Evolutionary conservation across 2,113 vertebrate genomes (phyloP), one percentile per base, ranked within the genome.

Genomic region (Cyprinodon tularosa): DNA sequence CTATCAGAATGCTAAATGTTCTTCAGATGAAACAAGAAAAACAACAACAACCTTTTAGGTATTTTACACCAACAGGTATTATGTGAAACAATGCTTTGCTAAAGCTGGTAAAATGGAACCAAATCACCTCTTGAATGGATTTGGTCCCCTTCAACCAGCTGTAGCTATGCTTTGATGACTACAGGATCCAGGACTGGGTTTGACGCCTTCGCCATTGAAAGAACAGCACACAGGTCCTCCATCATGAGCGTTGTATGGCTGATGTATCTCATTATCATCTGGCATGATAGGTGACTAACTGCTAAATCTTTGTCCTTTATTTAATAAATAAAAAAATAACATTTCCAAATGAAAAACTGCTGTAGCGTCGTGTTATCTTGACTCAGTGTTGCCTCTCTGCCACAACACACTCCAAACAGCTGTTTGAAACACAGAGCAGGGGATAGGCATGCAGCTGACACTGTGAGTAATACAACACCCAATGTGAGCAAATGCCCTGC

Each of bases 101-200:
- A 96, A 96, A 98, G 98, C 98, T 99, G 98, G 98, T 99, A 98
- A 99, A 99, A 99, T 98, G 98, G 98, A 99, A 98, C 98, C 98
- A 99, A 98, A 99, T 99, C 98, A 96, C 82, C 96, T 97, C 78
- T 96, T 96, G 93, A 94, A 98, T 98, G 97, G 98, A 98, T 99
- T 99, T 99, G 97, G 97, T 99, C 98, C 98, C 98, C 98, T 99
- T 99, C 98, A 99, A 99, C 98, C 98, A 99, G 98, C 97, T 99
- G 98, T 97, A 98, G 98, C 98, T 99, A 96, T 90, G 97, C 98
- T 97, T 99, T 98, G 96, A 98, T 96, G 91, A 94, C 98, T 82
- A 84, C 92, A 61, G 86, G 86, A 87, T 76, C 73, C 68, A 74
- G 63, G 70, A 77, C 61, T 70, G 67, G 50, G 45, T 39, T 70